Evolutionary conservation across 2,888 invertebrate species (phyloP), one percentile per base, ranked within the genome.

Genomic region (Drosophila imparisetae): DNA sequence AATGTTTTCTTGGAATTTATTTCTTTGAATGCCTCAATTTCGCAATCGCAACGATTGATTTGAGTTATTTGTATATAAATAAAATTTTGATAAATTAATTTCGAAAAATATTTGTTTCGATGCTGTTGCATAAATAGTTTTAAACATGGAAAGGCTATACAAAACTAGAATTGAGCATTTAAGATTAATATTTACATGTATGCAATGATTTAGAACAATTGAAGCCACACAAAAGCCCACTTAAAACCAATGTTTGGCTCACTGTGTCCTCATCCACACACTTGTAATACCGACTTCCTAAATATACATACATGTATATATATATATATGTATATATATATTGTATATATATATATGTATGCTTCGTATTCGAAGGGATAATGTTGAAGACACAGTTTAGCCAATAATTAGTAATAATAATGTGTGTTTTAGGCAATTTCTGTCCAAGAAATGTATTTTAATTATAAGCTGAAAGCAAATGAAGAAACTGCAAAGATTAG

Each of bases 401-500:
- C 76, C 55, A 64, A 62, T 62, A 61, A 71, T 63, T 75, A 80
- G 75, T 78, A 45, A 13, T 36, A 27, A n/a, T 36, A 27, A 55
- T 65, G 48, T 52, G 66, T 80, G 72, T 70, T 82, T 82, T 89
- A 85, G 83, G 80, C 65, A 82, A 80, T 80, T 89, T 89, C 86
- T 78, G 83, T 73, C 72, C 76, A 81, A 77, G 83, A 78, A 80
- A 72, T 68, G 30, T 57, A 57, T 80, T 52, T 65, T 79, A 77
- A 57, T 65, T 59, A 52, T 83, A 80, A 80, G 81, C 80, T 80
- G 68, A 71, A 82, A 80, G 76, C 74, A 57, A 79, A 74, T 61
- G 13, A 53, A 60, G 52, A 60, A 86, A 81, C 75, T 70, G 83
- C 89, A 89, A 85, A 87, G 77, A 85, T 85, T 86, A 86, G 90